These are phyloP conservation scores for Ara ararauna DNA, from an alignment of 2,797 vertebrate species.

Conservation along the genomic window DNA sequence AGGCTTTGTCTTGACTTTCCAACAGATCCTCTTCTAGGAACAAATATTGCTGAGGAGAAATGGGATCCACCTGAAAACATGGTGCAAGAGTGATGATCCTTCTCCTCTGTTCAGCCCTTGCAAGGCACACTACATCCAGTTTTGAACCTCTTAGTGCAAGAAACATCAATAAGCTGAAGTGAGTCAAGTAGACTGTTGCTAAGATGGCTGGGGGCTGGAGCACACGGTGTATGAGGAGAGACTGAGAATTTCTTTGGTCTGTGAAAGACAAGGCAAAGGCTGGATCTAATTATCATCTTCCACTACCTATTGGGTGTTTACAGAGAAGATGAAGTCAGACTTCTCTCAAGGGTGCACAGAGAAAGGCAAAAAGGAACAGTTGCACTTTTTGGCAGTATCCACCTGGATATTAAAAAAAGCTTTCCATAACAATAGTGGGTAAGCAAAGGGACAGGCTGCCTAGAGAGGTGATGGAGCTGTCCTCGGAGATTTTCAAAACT, in stretches of 20 bases:
- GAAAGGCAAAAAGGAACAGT: background rate
- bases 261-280: background rate
- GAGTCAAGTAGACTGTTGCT: background rate
- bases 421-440: background rate
- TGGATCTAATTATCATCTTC: background rate
- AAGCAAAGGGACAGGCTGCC: background rate
- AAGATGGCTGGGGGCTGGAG: background rate
- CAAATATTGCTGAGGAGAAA: background rate
- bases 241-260: slow-evolving; percentile 18
- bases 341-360: background rate
- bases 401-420: background rate
- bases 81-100: background rate
- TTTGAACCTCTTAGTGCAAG: background rate
- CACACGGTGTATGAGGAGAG: background rate
- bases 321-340: background rate
- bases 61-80: background rate
- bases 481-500: background rate
- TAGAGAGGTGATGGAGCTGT: background rate
- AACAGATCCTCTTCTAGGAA: background rate
- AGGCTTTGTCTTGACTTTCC: background rate
- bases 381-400: background rate
- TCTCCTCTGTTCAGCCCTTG: background rate
- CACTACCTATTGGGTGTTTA: slow-evolving; percentile 1
- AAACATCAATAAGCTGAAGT: background rate
- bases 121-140: background rate